Base-by-base conservation (phyloP, 2,113 vertebrate genomes). In the Nerophis lumbriciformis region DNA sequence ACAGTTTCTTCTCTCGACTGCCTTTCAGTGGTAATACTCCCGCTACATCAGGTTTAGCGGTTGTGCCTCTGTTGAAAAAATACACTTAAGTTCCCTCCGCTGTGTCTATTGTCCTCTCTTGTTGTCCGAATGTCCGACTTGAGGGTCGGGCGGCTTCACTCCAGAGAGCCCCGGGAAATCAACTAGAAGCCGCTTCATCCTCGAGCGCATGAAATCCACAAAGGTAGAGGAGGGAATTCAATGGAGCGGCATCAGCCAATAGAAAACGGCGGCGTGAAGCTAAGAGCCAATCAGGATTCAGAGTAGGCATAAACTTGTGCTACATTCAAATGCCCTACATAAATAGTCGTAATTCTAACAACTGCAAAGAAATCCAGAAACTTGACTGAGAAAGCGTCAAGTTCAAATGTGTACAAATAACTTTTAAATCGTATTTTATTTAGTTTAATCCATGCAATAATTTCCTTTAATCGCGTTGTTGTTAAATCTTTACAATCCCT, bases 171-270 rank as follows among this genome's bases (percentile, higher is more conserved):
- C 72, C 65, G 74, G 75, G 76, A 79, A 80, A 80, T 28, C 80
- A 83, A 84, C 84, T 79, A 68, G 28, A 66, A 48, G 59, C 49
- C 77, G 72, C 61, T 87, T 88, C 87, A 87, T 85, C 85, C 83
- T 10, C 69, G 84, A 83, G 89, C 85, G 82, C 88, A 87, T 71
- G 79, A 82, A 86, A 86, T 65, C 84, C 85, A 90, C 87, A 90
- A 89, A 91, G 88, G 84, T 85, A 86, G 85, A 88, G 91, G 90
- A 88, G 84, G 88, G 63, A 73, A 70, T 76, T 87, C 87, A 81
- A 80, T 86, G 85, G 73, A 71, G 19, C 21, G n/a, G 53, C 62
- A 42, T 0, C 61, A 74, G 70, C 91, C 91, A 91, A 92, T 91
- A 4, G 61, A 52, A 19, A 62, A 15, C 38, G 0, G 7, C 50